Evolutionary conservation across 2,113 vertebrate species (phyloP), one percentile per base, ranked within the genome.

Genomic region (Struthio camelus): DNA sequence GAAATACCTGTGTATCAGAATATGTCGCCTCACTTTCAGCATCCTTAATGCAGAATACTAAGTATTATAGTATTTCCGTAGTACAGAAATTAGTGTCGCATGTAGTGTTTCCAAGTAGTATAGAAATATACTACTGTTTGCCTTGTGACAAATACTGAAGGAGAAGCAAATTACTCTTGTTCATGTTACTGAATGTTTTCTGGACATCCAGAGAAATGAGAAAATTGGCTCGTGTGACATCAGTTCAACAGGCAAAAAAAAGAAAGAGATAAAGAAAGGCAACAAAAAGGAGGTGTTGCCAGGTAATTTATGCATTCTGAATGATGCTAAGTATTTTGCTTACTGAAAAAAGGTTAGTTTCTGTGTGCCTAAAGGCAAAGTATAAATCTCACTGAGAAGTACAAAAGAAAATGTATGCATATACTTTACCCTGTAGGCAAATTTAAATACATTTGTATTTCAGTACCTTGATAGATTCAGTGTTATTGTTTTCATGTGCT

Each of bases 401-500:
- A 69, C 11, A 3, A 5, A 54, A 72, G 48, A 89, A 23, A 5
- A 44, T 77, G 46, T 58, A 69, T 61, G 71, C 7, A n/a, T 87
- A 40, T 84, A 91, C 78, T 70, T 72, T 28, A 87, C 48, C 73
- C 71, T 93, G 38, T 80, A 30, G 70, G 56, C 66, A 83, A 48
- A 27, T 80, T 69, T 56, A 90, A 79, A 89, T 70, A 40, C 23
- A 18, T 65, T 93, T 72, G 10, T 75, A 44, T 24, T 59, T 71
- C 14, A 80, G 13, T 65, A 75, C 72, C 36, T 96, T 36, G 36
- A 44, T 4, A 36, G 46, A 71, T 77, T 71, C 46, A 50, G 32
- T n/a, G 10, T 70, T 64, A 30, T 56, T 90, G 28, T 94, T 97
- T 95, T 89, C 79, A 56, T 51, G 66, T 5, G 25, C 94, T 97